A percentile compares a stretch with the other conserved stretches of the same genome.
Conservation (phyloP, 2,113 vertebrate species). For the Odontesthes bonariensis region DNA sequence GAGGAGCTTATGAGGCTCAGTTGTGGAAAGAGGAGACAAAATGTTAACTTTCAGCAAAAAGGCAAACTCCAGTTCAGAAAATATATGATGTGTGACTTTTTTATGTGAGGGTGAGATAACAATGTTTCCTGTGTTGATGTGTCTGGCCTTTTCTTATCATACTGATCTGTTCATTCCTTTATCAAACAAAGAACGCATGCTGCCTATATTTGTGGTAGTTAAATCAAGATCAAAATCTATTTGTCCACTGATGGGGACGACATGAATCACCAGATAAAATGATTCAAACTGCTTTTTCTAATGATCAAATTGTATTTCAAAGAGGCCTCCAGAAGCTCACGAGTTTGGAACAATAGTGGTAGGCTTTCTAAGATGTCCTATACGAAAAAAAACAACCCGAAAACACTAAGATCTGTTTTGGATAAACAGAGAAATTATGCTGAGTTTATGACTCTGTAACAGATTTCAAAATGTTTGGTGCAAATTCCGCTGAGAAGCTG, state of each 20-base stretch:
- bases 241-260: background rate
- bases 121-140: background rate
- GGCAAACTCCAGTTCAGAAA: background rate
- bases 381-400: conserved; percentile 3
- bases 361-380: background rate
- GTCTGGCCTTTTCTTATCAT: background rate
- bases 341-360: background rate
- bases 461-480: background rate
- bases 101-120: background rate
- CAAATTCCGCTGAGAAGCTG: conserved; percentile 18
- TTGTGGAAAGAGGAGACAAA: conserved; percentile 5
- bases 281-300: conserved; percentile 1
- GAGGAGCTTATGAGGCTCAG: background rate
- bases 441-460: background rate
- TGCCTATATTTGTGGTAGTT: background rate
- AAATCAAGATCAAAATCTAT: background rate
- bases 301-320: conserved; percentile 6
- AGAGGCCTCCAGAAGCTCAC: background rate
- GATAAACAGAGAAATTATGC: background rate
- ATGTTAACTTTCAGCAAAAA: conserved; percentile 16
- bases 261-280: background rate
- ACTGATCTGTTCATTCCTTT: background rate
- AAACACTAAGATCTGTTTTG: background rate
- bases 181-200: background rate
- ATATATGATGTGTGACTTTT: background rate